Evolutionary conservation across 2,797 vertebrate genomes (phyloP).

Genomic region (Aselliscus stoliczkanus): DNA sequence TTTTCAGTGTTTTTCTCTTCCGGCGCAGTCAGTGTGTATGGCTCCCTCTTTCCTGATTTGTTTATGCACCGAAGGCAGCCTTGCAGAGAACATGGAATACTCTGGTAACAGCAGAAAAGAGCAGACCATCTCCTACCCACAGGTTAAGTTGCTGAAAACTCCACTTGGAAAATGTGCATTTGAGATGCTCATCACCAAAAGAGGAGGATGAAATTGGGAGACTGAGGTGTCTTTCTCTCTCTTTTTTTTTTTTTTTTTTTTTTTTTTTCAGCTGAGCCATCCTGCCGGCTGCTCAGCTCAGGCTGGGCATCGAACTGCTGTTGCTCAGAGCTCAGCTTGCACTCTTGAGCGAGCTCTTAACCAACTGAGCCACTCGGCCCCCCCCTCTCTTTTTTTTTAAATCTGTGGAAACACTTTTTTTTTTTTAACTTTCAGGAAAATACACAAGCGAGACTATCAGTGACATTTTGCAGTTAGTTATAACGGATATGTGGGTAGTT

Average conservation of each 20-base stretch:
- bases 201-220: background rate
- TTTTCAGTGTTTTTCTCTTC: background rate
- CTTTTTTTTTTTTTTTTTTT: background rate
- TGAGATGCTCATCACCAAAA: background rate
- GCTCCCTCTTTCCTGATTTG: background rate
- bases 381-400: too few relatives aligned
- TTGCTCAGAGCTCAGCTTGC: too few relatives aligned
- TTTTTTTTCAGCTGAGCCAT: too few relatives aligned
- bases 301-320: too few relatives aligned
- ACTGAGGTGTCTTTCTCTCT: background rate
- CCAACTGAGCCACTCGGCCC: too few relatives aligned
- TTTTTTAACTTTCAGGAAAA: background rate
- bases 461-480: background rate
- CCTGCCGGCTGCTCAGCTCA: too few relatives aligned
- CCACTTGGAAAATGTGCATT: background rate
- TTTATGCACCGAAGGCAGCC: background rate
- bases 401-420: background rate
- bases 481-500: background rate
- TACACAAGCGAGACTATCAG: background rate
- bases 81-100: background rate
- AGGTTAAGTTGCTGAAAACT: background rate
- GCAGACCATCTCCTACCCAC: background rate
- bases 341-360: too few relatives aligned
- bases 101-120: background rate
- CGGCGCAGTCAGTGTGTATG: fast-evolving